phyloP scores from a whole-genome alignment of 2,888 invertebrate species.

The Lymantria monacha region DNA sequence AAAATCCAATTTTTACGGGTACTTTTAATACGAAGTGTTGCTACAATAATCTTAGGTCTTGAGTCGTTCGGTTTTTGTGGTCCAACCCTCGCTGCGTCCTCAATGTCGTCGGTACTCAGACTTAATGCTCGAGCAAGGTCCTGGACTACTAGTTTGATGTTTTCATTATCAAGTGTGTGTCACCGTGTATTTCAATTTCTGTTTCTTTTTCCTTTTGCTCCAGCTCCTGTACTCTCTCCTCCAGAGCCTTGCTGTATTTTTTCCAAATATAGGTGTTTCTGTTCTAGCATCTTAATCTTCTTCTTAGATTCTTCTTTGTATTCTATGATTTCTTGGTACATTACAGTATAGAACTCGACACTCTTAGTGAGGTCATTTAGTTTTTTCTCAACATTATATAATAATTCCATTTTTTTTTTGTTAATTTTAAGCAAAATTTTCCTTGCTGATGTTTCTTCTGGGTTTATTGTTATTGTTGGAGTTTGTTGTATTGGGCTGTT shows the following conservation, averaged over 20 bases:
- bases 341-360: conserved; percentile 12
- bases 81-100: conserved; percentile 16
- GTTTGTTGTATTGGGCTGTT: too few relatives aligned
- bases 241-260: conserved; percentile 15
- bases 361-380: conserved; percentile 5
- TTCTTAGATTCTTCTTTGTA: conserved; percentile 11
- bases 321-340: conserved; percentile 6
- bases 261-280: conserved; percentile 11
- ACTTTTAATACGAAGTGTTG: not conserved
- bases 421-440: not conserved
- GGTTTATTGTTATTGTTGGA: not conserved
- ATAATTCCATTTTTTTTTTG: not conserved
- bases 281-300: conserved; percentile 9
- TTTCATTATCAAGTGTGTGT: not conserved
- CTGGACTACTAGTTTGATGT: not conserved
- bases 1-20: not conserved
- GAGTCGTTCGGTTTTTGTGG: conserved; percentile 5
- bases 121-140: conserved; percentile 1
- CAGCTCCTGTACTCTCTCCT: conserved; percentile 12
- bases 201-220: conserved; percentile 12
- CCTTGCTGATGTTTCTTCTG: not conserved
- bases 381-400: conserved; percentile 10
- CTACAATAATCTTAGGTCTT: conserved; percentile 3
- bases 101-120: conserved; percentile 6
- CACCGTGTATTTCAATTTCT: conserved; percentile 6